Conservation (phyloP, 2,797 vertebrate genomes). For the Phoxinus dragarum region DNA sequence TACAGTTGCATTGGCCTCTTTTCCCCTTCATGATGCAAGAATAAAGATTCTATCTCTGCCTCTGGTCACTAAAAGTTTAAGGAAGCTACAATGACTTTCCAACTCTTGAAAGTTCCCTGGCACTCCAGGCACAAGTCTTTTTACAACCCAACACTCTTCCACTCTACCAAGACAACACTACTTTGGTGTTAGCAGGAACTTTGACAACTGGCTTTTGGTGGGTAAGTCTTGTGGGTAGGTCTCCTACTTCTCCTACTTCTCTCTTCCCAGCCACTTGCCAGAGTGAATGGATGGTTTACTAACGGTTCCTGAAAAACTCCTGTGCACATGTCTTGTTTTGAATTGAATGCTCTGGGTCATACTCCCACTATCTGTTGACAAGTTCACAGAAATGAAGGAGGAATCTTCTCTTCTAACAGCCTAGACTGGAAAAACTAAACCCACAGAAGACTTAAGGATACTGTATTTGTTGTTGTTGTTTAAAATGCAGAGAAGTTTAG, state of each 20-base stretch:
- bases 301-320: background rate
- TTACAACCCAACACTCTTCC: background rate
- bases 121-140: background rate
- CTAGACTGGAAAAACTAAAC: background rate
- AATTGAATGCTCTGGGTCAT: background rate
- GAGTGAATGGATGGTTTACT: background rate
- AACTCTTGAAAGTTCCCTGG: background rate
- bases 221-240: conserved; percentile 12
- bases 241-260: background rate
- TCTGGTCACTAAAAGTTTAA: background rate
- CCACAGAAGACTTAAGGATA: background rate
- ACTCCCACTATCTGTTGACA: background rate
- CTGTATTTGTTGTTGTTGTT: too few species aligned
- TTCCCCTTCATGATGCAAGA: background rate
- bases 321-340: background rate
- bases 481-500: too few species aligned
- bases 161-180: background rate
- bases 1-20: background rate
- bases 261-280: background rate
- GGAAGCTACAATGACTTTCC: background rate
- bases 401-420: background rate
- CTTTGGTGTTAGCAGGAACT: background rate
- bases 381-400: background rate
- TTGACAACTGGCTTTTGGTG: background rate
- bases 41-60: background rate